Base-by-base conservation (phyloP, 2,113 vertebrate species). In the Tympanuchus pallidicinctus region DNA sequence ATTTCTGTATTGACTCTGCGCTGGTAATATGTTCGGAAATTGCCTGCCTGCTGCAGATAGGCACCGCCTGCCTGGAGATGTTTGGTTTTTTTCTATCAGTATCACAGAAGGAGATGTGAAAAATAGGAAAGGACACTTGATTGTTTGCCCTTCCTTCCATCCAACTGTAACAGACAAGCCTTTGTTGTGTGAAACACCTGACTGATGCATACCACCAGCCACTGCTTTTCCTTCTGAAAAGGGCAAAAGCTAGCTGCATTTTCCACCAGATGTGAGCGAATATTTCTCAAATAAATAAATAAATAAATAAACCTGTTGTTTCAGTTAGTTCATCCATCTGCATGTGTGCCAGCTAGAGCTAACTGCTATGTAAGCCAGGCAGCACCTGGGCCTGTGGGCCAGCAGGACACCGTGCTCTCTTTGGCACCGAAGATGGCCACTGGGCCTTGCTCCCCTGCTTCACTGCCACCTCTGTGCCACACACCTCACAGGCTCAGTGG, bases 31-130 rank as follows among this genome's bases (percentile, higher is more conserved):
- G 85, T 91, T 89, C 94, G 47, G 93, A 97, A 94, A 96, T 91
- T 89, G 94, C 67, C 96, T 95, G 94, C 89, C 84, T 75, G 87
- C 96, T 88, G 91, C 87, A 96, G 95, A 95, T 95, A 96, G 96
- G 89, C 84, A 61, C 82, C 81, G 91, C 75, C 79, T 93, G 89
- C 89, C 82, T 85, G 78, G 89, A 95, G 94, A 88, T 65, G 4
- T 91, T 95, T 91, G 85, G 89, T 91, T 91, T 91, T 73, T 82
- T 82, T 92, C 94, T 92, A 82, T 92, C 91, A 88, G 87, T 2
- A 8, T 52, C 89, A 25, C 95, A 95, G 89, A 95, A 92, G 92
- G 90, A 94, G 87, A 89, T 78, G 54, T 38, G 70, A 87, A 83
- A 92, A 91, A 96, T 85, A 67, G 85, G 93, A 73, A 91, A 91